These are phyloP conservation scores for Pantherophis guttatus DNA, from an alignment of 2,113 vertebrate species.

Conservation along the genomic window DNA sequence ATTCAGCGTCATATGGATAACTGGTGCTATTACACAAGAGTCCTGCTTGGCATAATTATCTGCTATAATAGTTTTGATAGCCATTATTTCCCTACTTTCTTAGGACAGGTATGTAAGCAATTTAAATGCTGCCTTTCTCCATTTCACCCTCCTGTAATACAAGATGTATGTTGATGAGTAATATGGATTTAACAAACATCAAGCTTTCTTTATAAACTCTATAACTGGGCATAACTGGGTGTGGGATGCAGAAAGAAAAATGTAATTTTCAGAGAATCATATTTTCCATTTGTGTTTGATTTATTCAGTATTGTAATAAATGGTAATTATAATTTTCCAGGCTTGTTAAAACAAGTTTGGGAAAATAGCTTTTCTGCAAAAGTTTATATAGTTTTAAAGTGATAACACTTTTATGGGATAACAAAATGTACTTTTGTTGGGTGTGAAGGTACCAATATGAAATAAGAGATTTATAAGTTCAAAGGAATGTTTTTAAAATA, in stretches of 20 bases:
- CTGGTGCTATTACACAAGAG: neutral
- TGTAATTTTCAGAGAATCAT: neutral
- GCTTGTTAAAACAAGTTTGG: neutral
- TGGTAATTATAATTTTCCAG: neutral
- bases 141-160: neutral
- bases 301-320: neutral
- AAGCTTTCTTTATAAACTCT: neutral
- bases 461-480: neutral
- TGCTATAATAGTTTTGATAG: neutral
- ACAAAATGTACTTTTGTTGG: neutral
- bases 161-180: neutral
- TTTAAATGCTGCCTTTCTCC: neutral
- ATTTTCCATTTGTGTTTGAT: neutral
- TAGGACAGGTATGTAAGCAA: neutral
- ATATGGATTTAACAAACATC: neutral
- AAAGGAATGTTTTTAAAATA: neutral
- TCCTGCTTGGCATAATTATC: slow-evolving; percentile 18
- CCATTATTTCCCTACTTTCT: neutral
- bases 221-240: neutral
- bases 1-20: neutral
- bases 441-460: neutral
- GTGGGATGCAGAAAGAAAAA: neutral
- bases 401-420: neutral
- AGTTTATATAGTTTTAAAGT: neutral
- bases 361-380: neutral